Conservation (phyloP, 2,888 invertebrate genomes). For the Lymantria monacha region DNA sequence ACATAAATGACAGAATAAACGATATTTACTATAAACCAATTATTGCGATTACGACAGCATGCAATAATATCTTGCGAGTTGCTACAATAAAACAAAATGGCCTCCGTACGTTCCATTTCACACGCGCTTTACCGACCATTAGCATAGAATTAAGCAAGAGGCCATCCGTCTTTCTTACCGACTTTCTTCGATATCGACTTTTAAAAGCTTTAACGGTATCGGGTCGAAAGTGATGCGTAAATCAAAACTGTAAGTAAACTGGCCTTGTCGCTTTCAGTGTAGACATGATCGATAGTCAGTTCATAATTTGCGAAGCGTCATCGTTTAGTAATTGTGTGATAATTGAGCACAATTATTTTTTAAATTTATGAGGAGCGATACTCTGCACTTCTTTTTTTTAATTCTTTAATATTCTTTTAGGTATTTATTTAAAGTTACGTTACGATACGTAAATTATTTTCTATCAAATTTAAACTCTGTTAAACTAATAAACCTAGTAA, state of each 20-base stretch:
- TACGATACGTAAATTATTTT: too few species aligned
- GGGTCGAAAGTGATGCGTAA: conserved; percentile 71
- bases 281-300: conserved; percentile 46
- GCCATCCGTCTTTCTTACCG: conserved; percentile 62
- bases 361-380: neutral
- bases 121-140: conserved; percentile 55
- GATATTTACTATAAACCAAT: too few species aligned
- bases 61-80: neutral
- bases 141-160: conserved; percentile 61
- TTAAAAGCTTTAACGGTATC: conserved; percentile 73
- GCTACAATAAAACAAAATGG: conserved; percentile 25
- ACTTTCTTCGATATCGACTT: conserved; percentile 67
- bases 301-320: conserved; percentile 31
- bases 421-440: neutral
- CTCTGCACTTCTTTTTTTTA: neutral
- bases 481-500: too few species aligned
- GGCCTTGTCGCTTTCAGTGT: conserved; percentile 56
- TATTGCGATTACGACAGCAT: too few species aligned
- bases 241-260: conserved; percentile 47
- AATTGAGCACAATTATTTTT: conserved; percentile 19
- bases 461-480: too few species aligned
- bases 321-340: conserved; percentile 21
- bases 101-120: conserved; percentile 57
- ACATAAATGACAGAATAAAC: too few species aligned
- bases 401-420: neutral